Percentiles rank a stretch among this genome's conserved stretches.
Evolutionary conservation across 2,113 vertebrate species (phyloP).

Genomic region (Pachyramphus minor): DNA sequence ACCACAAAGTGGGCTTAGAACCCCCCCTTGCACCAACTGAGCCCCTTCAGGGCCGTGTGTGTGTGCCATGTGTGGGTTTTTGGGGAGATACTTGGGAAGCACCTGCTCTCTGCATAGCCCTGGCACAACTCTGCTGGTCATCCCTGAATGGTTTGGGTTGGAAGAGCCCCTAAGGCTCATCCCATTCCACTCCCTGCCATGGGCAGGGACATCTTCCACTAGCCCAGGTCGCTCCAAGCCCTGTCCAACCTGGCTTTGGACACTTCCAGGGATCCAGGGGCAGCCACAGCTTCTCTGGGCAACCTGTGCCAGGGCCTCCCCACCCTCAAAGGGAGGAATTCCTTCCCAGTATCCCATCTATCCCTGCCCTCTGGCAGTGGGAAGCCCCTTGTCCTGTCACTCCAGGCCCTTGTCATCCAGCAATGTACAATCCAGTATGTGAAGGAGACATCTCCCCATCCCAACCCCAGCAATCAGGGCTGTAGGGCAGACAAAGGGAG

Average conservation of each 20-base stretch:
- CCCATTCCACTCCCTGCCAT: background rate
- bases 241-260: accelerated
- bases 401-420: accelerated
- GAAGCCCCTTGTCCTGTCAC: background rate
- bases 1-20: accelerated
- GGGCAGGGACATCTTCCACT: background rate
- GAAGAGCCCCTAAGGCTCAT: background rate
- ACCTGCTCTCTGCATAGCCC: background rate
- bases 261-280: background rate
- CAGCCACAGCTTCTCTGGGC: background rate
- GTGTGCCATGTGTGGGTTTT: background rate
- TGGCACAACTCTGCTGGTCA: background rate
- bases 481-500: accelerated
- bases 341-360: background rate
- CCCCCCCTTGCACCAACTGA: background rate
- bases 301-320: background rate
- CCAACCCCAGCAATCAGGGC: background rate
- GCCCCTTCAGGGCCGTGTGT: background rate
- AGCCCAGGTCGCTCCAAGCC: background rate
- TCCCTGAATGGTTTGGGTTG: background rate
- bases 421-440: accelerated
- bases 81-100: background rate
- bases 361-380: background rate
- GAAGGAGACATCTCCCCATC: background rate
- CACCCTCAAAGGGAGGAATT: accelerated